These are phyloP conservation scores for Sus scrofa DNA, from an alignment of 2,113 vertebrate genomes.

Conservation along the genomic window DNA sequence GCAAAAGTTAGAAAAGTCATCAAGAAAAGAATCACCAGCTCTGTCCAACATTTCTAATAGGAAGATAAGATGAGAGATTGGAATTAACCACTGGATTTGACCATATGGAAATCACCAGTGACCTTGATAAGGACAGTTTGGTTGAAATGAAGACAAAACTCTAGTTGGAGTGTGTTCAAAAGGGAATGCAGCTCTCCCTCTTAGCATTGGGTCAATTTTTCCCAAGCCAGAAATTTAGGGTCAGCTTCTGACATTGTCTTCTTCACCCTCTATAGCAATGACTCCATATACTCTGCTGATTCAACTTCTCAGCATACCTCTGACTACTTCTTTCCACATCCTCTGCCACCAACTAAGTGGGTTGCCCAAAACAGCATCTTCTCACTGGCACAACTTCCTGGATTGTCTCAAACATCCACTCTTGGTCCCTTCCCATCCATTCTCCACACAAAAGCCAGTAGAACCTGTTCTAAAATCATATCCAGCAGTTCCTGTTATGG, in stretches of 20 bases:
- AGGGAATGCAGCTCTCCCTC: neutral
- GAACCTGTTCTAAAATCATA: no score
- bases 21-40: neutral
- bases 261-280: no score
- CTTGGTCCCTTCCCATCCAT: no score
- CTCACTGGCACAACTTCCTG: no score
- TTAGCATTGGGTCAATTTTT: neutral
- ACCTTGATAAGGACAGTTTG: neutral
- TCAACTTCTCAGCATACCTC: no score
- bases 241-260: neutral
- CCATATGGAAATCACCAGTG: neutral
- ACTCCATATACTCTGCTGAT: no score
- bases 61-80: neutral
- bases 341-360: no score
- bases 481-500: no score
- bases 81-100: neutral
- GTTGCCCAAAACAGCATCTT: no score
- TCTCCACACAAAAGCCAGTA: no score
- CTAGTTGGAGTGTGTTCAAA: neutral
- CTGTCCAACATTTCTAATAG: neutral
- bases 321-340: no score
- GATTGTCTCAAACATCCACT: no score
- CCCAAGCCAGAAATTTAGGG: neutral
- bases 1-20: neutral
- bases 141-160: neutral